Conservation (phyloP, 2,113 vertebrate species). For the Nyctereutes procyonoides region DNA sequence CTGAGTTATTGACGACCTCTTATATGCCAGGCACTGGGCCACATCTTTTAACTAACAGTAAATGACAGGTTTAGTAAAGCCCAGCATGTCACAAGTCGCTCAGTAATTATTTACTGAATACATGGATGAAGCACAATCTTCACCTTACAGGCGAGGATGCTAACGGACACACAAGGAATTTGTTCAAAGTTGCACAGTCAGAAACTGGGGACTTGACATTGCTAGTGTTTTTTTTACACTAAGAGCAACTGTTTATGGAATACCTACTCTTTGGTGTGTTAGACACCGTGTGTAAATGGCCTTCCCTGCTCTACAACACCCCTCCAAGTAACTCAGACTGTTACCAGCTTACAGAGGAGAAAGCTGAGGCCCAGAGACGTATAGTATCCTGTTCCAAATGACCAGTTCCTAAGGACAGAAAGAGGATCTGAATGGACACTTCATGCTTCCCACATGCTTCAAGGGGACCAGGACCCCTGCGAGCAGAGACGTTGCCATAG, state of each 20-base stretch:
- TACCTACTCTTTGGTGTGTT: background rate
- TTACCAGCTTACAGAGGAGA: slow-evolving; percentile 14
- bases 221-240: background rate
- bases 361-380: background rate
- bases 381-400: background rate
- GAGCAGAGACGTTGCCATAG: background rate
- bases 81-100: background rate
- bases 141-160: slow-evolving; percentile 27
- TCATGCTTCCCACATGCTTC: background rate
- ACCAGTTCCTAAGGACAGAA: background rate
- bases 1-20: background rate
- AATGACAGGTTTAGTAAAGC: background rate
- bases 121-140: slow-evolving; percentile 19
- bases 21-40: background rate
- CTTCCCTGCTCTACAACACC: background rate
- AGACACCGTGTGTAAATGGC: background rate
- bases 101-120: slow-evolving; percentile 46
- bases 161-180: accelerated
- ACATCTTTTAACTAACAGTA: background rate
- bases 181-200: background rate
- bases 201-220: background rate
- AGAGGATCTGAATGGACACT: background rate
- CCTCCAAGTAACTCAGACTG: background rate
- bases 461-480: background rate
- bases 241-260: background rate